Conservation (phyloP, 2,888 invertebrate species). For the Atethmia centrago region DNA sequence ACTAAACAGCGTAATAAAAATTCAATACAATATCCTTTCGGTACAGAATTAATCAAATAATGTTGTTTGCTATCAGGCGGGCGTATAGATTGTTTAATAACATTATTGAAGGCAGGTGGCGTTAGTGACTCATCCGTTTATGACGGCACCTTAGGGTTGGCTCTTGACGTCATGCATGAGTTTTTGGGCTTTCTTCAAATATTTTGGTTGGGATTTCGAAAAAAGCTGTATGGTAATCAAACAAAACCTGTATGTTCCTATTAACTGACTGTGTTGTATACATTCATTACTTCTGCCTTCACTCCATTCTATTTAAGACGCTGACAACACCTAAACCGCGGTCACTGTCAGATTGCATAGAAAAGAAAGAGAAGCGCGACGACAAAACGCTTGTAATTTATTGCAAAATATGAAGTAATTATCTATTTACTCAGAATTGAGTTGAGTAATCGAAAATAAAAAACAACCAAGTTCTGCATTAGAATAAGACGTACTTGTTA, state of each 20-base stretch:
- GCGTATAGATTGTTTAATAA: constrained; percentile 69
- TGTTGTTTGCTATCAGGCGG: constrained; percentile 62
- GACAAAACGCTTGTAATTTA: too few relatives aligned
- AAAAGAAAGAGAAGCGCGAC: too few relatives aligned
- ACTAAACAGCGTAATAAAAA: constrained; percentile 58
- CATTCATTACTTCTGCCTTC: not conserved
- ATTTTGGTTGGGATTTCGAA: not conserved
- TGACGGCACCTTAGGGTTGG: constrained; percentile 61
- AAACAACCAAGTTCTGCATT: too few relatives aligned
- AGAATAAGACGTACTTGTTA: too few relatives aligned
- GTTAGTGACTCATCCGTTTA: constrained; percentile 72
- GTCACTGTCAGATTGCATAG: too few relatives aligned
- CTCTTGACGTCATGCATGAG: constrained; percentile 28
- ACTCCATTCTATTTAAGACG: not conserved
- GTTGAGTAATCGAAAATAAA: too few relatives aligned
- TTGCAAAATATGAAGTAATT: too few relatives aligned
- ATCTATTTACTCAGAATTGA: too few relatives aligned
- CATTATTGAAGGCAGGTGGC: constrained; percentile 74
- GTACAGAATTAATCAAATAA: constrained; percentile 70
- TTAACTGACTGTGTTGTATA: not conserved
- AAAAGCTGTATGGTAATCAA: not conserved
- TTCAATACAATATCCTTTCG: constrained; percentile 57
- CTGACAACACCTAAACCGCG: too few relatives aligned
- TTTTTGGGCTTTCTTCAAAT: not conserved
- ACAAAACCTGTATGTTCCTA: too few relatives aligned